phyloP scores from a whole-genome alignment of 2,888 invertebrate species.

The Morpho achilles region DNA sequence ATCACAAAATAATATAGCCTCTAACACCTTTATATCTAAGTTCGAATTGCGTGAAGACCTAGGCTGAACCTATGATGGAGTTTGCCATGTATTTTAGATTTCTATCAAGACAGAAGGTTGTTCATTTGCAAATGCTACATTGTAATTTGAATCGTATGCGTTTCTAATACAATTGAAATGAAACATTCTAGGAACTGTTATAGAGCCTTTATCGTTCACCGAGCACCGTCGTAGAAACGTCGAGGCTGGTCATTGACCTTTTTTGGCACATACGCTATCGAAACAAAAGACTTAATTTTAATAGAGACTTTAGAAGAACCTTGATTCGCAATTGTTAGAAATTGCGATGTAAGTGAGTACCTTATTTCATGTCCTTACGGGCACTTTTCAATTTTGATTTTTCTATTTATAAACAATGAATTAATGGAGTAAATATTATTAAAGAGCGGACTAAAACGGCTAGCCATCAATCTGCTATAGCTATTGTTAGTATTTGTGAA shows the following conservation, averaged over 20 bases:
- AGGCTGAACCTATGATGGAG: constrained; percentile 43
- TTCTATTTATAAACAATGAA: no score
- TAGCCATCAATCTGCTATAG: neutral
- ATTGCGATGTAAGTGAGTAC: constrained; percentile 24
- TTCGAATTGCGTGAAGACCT: constrained; percentile 47
- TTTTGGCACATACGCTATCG: constrained; percentile 72
- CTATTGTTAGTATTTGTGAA: neutral
- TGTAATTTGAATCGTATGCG: constrained; percentile 54
- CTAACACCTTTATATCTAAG: constrained; percentile 41
- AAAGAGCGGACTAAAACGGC: no score
- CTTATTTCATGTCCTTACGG: constrained; percentile 4
- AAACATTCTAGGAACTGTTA: constrained; percentile 32
- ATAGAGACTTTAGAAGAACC: constrained; percentile 63
- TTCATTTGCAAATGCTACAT: constrained; percentile 35
- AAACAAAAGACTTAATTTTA: constrained; percentile 71
- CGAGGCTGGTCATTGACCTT: constrained; percentile 79
- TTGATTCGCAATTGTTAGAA: constrained; percentile 47
- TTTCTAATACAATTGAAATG: constrained; percentile 42
- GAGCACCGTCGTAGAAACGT: constrained; percentile 65
- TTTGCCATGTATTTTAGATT: constrained; percentile 42
- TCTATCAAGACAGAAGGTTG: constrained; percentile 54
- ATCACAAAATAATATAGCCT: constrained; percentile 39
- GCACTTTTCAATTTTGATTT: no score
- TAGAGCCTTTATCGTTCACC: constrained; percentile 45
- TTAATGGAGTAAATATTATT: no score